These are phyloP conservation scores for Triplophysa bombifrons DNA, from an alignment of 2,797 vertebrate species.

Conservation along the genomic window DNA sequence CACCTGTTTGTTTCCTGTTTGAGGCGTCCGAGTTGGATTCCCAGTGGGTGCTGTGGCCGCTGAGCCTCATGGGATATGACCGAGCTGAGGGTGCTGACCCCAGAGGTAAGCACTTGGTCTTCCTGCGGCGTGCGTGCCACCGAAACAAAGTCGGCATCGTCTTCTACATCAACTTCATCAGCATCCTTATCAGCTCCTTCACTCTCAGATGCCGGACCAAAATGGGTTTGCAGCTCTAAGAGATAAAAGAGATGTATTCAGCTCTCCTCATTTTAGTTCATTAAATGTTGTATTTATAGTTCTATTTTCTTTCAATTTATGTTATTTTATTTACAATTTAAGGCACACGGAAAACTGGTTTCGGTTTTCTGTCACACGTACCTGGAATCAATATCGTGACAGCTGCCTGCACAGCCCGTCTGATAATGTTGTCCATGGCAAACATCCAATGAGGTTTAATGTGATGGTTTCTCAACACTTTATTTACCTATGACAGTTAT, in stretches of 20 bases:
- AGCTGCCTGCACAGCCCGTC: constrained; percentile 90
- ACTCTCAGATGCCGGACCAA: constrained; percentile 84
- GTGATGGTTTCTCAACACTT: constrained; percentile 90
- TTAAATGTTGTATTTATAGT: background rate
- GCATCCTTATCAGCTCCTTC: constrained; percentile 85
- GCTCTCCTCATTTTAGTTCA: background rate
- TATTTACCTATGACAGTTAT: constrained; percentile 82
- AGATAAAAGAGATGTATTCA: background rate
- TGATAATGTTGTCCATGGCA: constrained; percentile 95
- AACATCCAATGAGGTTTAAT: constrained; percentile 97
- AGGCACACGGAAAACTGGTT: background rate
- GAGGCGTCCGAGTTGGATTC: constrained; percentile 80
- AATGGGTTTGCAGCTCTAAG: constrained; percentile 87
- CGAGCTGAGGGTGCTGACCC: constrained; percentile 66
- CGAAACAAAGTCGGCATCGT: constrained; percentile 72
- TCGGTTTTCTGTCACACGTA: constrained; percentile 40
- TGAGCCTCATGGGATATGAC: constrained; percentile 73
- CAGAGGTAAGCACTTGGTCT: constrained; percentile 59
- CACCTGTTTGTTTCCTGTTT: constrained; percentile 88
- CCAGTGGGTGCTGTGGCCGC: constrained; percentile 74
- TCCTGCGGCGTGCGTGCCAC: constrained; percentile 64
- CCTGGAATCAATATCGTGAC: constrained; percentile 94
- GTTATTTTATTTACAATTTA: background rate
- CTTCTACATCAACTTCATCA: constrained; percentile 80
- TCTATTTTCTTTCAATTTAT: background rate